Evolutionary conservation across 2,113 vertebrate species (phyloP).

Genomic region (Varanus salvator): DNA sequence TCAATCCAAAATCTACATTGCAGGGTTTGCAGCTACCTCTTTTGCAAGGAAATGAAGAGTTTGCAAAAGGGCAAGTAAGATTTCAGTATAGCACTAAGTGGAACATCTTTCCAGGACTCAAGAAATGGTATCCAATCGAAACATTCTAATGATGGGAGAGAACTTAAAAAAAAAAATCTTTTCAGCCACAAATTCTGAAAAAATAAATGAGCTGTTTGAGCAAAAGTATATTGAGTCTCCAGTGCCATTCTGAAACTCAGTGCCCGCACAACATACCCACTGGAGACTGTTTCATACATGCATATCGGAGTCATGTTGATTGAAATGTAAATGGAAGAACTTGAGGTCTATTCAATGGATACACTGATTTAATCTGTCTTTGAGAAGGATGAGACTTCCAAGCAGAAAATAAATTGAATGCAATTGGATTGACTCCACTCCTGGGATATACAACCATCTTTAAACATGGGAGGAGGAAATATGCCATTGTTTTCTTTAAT

Average conservation of each 20-base stretch:
- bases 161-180: not conserved
- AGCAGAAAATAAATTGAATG: not conserved
- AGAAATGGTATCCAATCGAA: not conserved
- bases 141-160: not conserved
- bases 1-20: too few relatives aligned
- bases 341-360: not conserved
- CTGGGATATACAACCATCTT: not conserved
- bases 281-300: not conserved
- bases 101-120: not conserved
- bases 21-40: too few relatives aligned
- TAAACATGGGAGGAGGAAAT: not conserved
- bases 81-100: not conserved
- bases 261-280: not conserved
- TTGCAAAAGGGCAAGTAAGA: too few relatives aligned
- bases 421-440: not conserved
- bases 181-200: not conserved
- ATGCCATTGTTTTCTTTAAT: not conserved
- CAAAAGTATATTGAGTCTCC: not conserved
- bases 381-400: not conserved
- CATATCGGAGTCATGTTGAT: not conserved
- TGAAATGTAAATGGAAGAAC: not conserved
- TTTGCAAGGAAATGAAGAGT: too few relatives aligned
- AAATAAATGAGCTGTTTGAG: not conserved
- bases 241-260: not conserved
- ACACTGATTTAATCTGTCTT: not conserved